A percentile compares a stretch with the other conserved stretches of the same genome.
Conservation (phyloP, 2,888 invertebrate species). For the Aspidapion aeneum region DNA sequence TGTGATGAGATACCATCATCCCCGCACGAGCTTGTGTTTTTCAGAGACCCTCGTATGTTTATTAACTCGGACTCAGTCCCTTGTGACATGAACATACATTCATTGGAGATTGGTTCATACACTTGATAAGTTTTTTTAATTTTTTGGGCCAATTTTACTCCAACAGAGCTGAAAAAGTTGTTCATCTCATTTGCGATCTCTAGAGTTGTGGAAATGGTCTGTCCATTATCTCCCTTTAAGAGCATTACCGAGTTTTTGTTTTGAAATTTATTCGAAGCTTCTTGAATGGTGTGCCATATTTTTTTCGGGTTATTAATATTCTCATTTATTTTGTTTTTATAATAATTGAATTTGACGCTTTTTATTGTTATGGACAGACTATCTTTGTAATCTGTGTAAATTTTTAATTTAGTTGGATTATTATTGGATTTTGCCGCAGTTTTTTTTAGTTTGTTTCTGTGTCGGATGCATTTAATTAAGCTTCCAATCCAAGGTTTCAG, state of each 20-base stretch:
- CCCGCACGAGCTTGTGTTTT: not conserved
- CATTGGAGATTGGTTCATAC: too few relatives aligned
- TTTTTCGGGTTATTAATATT: conserved; percentile 7
- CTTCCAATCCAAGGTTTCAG: not conserved
- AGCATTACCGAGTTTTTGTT: not conserved
- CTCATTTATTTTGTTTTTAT: conserved; percentile 5
- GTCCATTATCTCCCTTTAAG: not conserved
- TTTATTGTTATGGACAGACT: not conserved
- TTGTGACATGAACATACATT: too few relatives aligned
- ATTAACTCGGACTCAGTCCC: not conserved
- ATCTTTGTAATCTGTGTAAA: not conserved
- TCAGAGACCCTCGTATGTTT: not conserved
- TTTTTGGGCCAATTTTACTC: not conserved
- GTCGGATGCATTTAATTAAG: not conserved
- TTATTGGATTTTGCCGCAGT: too few relatives aligned
- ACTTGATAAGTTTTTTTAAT: too few relatives aligned
- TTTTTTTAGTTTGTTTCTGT: not conserved
- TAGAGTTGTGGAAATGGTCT: not conserved
- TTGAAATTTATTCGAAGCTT: conserved; percentile 2
- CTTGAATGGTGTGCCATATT: conserved; percentile 7
- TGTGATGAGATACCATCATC: conserved; percentile 3
- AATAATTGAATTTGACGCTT: conserved; percentile 12
- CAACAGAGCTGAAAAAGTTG: not conserved
- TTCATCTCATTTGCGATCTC: not conserved
- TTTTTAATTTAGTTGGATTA: too few relatives aligned